phyloP scores from a whole-genome alignment of 2,888 invertebrate genomes.

The Altica lythri region DNA sequence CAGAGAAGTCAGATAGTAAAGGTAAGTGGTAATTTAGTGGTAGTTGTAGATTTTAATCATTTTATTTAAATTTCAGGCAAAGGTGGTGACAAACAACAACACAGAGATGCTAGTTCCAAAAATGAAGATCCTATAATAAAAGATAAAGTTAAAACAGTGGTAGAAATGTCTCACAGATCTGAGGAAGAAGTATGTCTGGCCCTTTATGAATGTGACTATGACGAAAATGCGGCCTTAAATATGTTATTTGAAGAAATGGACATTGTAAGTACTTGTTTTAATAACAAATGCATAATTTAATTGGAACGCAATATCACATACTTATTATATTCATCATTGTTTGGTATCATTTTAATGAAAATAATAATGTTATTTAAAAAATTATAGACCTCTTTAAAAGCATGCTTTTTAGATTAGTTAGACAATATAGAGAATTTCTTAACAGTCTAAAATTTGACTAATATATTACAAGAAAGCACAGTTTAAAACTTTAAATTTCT shows the following conservation, averaged over 20 bases:
- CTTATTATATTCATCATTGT: too few species aligned
- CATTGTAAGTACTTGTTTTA: constrained; percentile 57
- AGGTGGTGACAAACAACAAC: constrained; percentile 51
- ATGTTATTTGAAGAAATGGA: constrained; percentile 76
- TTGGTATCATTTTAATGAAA: too few species aligned
- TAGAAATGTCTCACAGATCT: constrained; percentile 88
- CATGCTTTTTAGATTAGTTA: too few species aligned
- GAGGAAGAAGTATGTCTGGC: constrained; percentile 92
- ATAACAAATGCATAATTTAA: too few species aligned
- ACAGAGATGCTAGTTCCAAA: constrained; percentile 50
- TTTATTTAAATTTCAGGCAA: constrained; percentile 43
- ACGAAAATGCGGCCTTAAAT: constrained; percentile 81
- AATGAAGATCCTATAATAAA: constrained; percentile 66
- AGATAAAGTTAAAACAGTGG: constrained; percentile 78
- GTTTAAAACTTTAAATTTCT: too few species aligned
- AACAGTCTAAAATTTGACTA: too few species aligned
- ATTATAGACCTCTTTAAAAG: too few species aligned
- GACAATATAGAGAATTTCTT: too few species aligned
- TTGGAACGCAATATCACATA: too few species aligned
- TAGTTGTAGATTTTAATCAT: neutral
- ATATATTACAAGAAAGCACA: too few species aligned
- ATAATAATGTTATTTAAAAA: too few species aligned
- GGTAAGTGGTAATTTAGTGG: constrained; percentile 42
- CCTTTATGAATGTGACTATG: constrained; percentile 90
- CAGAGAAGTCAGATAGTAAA: constrained; percentile 53